Conservation (phyloP, 2,888 invertebrate genomes). For the Caenorhabditis afra region DNA sequence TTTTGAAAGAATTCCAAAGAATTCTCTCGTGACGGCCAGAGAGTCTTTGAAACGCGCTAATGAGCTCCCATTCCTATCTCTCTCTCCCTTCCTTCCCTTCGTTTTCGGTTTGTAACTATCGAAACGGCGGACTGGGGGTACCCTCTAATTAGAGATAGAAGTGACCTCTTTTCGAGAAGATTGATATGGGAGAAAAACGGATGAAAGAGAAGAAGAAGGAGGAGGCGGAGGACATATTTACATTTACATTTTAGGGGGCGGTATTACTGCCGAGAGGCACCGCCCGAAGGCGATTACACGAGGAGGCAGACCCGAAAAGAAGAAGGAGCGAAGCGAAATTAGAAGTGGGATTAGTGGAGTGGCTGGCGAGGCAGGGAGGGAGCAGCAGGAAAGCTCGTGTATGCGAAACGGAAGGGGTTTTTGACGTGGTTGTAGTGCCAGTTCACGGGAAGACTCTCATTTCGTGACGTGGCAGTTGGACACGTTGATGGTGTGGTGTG, state of each 20-base stretch:
- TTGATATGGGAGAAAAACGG: constrained; percentile 37
- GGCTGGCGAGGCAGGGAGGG: constrained; percentile 7
- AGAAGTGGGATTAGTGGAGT: constrained; percentile 43
- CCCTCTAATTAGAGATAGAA: constrained; percentile 52
- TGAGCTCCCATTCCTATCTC: constrained; percentile 25
- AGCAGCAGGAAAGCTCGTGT: not conserved
- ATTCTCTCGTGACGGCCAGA: constrained; percentile 1
- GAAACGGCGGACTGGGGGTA: constrained; percentile 13
- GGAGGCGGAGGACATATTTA: constrained; percentile 28
- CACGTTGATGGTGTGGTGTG: not conserved
- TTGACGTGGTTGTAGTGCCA: not conserved
- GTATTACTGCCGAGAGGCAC: constrained; percentile 11
- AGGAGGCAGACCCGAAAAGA: not conserved
- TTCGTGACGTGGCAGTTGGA: not conserved
- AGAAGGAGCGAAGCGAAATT: constrained; percentile 34
- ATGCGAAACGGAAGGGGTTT: not conserved
- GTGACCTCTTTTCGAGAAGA: constrained; percentile 29
- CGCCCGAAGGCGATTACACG: constrained; percentile 49
- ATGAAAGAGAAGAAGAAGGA: constrained; percentile 8
- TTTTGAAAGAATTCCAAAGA: constrained; percentile 50
- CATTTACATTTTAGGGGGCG: constrained; percentile 38
- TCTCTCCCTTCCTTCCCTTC: not conserved
- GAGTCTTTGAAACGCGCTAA: constrained; percentile 55
- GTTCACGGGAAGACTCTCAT: not conserved
- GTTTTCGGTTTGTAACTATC: constrained; percentile 27